Conservation (phyloP, 23 tunicate genomes). For the Aplidium turbinatum region DNA sequence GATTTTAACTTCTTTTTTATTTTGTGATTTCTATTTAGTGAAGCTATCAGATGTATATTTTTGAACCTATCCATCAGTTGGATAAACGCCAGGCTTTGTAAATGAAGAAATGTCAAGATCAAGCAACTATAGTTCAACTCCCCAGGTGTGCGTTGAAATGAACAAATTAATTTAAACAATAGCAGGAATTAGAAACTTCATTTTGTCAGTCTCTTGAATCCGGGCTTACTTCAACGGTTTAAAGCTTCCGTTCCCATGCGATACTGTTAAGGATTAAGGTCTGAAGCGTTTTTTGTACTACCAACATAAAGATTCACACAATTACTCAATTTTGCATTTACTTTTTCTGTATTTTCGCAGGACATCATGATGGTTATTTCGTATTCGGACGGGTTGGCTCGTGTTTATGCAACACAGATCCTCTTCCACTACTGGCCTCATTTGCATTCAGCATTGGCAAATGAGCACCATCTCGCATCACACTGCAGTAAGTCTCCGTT, state of each 20-base stretch:
- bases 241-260: background rate
- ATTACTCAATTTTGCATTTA: background rate
- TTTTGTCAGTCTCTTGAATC: background rate
- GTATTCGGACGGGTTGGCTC: slow-evolving; percentile 36
- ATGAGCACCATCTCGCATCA: slow-evolving; percentile 22
- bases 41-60: no score
- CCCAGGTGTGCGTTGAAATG: no score
- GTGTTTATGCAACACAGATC: slow-evolving; percentile 59
- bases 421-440: slow-evolving; percentile 89
- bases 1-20: background rate
- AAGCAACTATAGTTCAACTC: no score
- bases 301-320: background rate
- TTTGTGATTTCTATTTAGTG: no score
- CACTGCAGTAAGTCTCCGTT: background rate
- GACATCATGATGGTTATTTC: slow-evolving; percentile 75
- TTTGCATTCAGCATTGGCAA: slow-evolving; percentile 16
- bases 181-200: no score
- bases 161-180: no score
- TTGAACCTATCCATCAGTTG: no score
- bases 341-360: slow-evolving; percentile 13
- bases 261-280: background rate
- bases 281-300: background rate
- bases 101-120: no score
- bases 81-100: no score
- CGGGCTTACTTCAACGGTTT: background rate